Conservation (phyloP, 2,888 invertebrate genomes). For the Cataglyphis livida region DNA sequence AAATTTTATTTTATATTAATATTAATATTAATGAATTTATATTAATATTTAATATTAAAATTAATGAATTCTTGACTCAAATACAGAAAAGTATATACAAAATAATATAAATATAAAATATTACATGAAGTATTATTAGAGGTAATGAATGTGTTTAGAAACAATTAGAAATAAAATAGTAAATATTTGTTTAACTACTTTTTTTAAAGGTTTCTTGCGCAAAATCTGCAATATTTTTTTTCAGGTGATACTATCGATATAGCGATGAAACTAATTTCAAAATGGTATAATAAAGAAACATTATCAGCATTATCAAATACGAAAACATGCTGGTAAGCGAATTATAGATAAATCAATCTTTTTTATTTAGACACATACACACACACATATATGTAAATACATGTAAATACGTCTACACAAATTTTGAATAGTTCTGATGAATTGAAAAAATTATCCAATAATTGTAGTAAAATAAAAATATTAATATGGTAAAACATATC, state of each 20-base stretch:
- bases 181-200: background rate
- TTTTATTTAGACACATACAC: background rate
- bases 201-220: background rate
- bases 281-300: conserved; percentile 52
- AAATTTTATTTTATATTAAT: conserved; percentile 10
- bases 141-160: background rate
- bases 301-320: background rate
- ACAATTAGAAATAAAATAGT: background rate
- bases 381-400: background rate
- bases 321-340: no score
- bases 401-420: background rate
- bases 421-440: background rate
- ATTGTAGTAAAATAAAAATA: background rate
- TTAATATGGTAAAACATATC: background rate
- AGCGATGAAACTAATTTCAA: conserved; percentile 54
- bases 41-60: background rate
- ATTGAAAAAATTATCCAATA: background rate
- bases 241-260: conserved; percentile 77
- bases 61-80: background rate
- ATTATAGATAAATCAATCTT: background rate
- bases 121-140: background rate
- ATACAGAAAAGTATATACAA: background rate
- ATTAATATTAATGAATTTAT: background rate
- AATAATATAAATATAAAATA: background rate
- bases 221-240: conserved; percentile 29